Conservation (phyloP, 2,113 vertebrate genomes). For the Lanius ludovicianus region DNA sequence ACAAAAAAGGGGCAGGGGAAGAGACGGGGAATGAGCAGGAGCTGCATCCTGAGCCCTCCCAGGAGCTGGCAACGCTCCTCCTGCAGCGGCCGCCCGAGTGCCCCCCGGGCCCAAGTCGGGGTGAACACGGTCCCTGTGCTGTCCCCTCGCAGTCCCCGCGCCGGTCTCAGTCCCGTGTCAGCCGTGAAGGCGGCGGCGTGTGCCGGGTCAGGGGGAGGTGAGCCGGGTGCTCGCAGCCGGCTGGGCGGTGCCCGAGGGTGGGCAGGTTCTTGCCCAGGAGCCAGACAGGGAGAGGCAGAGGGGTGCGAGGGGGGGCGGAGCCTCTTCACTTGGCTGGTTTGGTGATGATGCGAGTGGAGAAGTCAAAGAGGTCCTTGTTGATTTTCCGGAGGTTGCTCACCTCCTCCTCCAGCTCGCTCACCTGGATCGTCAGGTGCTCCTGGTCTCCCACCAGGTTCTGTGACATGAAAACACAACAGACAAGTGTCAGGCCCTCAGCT, state of each 20-base stretch:
- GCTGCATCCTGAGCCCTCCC: background rate
- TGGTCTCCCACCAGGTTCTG: conserved; percentile 88
- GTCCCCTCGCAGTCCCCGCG: background rate
- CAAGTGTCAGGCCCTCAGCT: background rate
- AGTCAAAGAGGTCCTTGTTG: conserved; percentile 94
- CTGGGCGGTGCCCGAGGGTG: background rate
- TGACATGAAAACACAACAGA: background rate
- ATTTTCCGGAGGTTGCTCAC: conserved; percentile 90
- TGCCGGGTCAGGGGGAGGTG: background rate
- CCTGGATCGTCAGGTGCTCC: conserved; percentile 87
- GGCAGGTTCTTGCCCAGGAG: background rate
- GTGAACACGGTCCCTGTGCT: background rate
- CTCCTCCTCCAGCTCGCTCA: conserved; percentile 90
- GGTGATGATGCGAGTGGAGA: conserved; percentile 89
- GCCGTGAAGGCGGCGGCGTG: background rate
- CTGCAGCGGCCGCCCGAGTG: background rate
- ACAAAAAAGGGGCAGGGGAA: background rate
- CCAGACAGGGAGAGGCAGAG: background rate
- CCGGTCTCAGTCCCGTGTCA: background rate
- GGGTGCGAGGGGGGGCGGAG: background rate
- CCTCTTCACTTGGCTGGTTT: conserved; percentile 76
- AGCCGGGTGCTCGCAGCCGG: background rate
- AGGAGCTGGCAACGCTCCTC: background rate
- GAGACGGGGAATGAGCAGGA: background rate
- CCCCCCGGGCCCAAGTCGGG: background rate